Base-by-base conservation (phyloP, 2,888 invertebrate genomes). In the Neoascia interrupta region DNA sequence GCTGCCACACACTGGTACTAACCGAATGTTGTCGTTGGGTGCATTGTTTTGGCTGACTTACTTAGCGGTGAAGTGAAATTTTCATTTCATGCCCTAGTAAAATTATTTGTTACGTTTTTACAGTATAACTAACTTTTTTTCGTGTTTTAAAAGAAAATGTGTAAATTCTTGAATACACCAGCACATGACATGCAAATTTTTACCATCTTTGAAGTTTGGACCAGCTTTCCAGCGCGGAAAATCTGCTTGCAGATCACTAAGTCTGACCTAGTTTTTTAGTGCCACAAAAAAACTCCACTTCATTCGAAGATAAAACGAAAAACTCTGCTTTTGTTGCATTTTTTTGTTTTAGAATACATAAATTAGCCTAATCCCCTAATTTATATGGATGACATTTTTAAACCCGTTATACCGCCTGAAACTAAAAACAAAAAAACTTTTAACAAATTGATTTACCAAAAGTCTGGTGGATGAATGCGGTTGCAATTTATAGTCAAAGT, bases 61-160 rank as follows among this genome's bases (percentile, higher is more conserved):
- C 49, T 73, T 73, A 73, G 56, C 73, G 61, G 73, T 79, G 61
- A 79, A 73, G 73, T 61, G 79, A 79, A 73, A 79, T 79, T n/a
- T n/a, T n/a, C n/a, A n/a, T n/a, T 79, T 61, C 51, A 73, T 79
- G 79, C 79, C 79, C 79, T 79, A 79, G 68, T 79, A 68, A 79
- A 66, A 60, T 72, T 18, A 56, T 70, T 36, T 26, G 37, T 41
- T 51, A 11, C 31, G 15, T 34, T 36, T 36, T 31, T 31, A 8
- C 4, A 5, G 8, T 31, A 31, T 31, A n/a, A n/a, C 3, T n/a
- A 31, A 3, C 13, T 41, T 11, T 41, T 41, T 3, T 39, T 26
- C n/a, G 8, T 31, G 31, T n/a, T 31, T n/a, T 3, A 26, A 4
- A 26, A 26, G 8, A 4, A 26, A 26, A 26, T 26, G 4, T 8